Base-by-base conservation (phyloP, 2,888 invertebrate species). In the Tiliacea citrago region DNA sequence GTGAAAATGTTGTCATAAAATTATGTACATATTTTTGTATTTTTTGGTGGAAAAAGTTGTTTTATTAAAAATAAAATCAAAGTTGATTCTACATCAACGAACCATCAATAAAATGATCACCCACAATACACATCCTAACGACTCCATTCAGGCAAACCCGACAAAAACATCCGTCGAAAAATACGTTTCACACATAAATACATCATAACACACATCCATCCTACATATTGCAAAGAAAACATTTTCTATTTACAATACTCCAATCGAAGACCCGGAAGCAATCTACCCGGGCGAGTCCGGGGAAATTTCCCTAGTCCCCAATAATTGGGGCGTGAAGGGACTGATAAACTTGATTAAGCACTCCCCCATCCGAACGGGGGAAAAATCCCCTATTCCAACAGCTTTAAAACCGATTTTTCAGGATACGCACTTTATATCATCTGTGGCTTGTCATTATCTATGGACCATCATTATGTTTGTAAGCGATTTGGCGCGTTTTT, bases 331-430 rank as follows among this genome's bases (percentile, higher is more conserved):
- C 87, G 80, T 85, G 87, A 89, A 87, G 83, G 87, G 86, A 84
- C 84, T 81, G 88, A 91, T 90, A 90, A 92, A 92, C 88, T 90
- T 91, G 90, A 91, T 92, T 92, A 90, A 87, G 86, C 83, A 79
- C 72, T 71, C 82, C 82, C 77, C 81, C 55, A 80, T 82, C 86
- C 85, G 83, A 88, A 86, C 86, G 86, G 87, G 86, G 86, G 86
- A 84, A 84, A 82, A 78, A 45, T 73, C 71, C 77, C 82, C 78
- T 82, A 79, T 81, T n/a, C 89, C 84, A 85, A 83, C 51, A 60
- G 68, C 81, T 81, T 88, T 86, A 86, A 87, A 89, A 87, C 77
- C 85, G 84, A 83, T 88, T 88, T 89, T 88, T 86, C 82, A 79
- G 67, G 58, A 75, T 74, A 63, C 73, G 60, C 75, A 72, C 60